phyloP scores from a whole-genome alignment of 2,113 vertebrate genomes.

The Cyanoderma ruficeps region DNA sequence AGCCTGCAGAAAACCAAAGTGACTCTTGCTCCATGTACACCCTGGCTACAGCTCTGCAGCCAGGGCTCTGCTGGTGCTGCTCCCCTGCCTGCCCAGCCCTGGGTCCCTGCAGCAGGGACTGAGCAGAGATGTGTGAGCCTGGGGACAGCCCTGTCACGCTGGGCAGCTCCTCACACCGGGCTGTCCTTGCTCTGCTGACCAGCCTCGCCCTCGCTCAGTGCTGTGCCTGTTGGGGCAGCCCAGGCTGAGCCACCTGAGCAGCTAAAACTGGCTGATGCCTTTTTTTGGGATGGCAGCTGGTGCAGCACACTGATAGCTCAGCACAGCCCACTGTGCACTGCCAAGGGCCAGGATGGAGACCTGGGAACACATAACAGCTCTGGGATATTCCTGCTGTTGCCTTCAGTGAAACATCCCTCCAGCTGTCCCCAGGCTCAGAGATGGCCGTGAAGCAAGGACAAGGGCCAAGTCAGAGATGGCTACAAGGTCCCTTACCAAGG shows the following conservation, averaged over 20 bases:
- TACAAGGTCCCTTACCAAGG: accelerated
- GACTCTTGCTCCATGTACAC: accelerated
- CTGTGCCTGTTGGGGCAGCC: background rate
- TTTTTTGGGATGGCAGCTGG: background rate
- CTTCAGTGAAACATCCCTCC: background rate
- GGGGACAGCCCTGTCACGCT: accelerated
- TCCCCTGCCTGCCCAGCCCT: background rate
- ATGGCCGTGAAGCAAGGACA: background rate
- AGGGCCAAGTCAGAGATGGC: background rate
- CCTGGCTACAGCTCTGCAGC: background rate
- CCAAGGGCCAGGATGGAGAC: background rate
- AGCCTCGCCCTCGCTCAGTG: background rate
- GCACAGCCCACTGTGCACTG: accelerated
- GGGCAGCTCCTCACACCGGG: accelerated
- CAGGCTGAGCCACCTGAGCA: background rate
- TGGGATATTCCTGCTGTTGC: background rate
- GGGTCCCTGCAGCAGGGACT: background rate
- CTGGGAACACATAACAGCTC: background rate
- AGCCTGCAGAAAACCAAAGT: background rate
- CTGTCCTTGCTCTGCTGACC: background rate
- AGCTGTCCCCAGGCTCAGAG: background rate
- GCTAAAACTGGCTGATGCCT: background rate
- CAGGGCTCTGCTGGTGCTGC: background rate
- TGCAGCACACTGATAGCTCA: accelerated
- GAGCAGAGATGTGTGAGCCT: accelerated